A percentile compares a stretch with the other conserved stretches of the same genome.
These are phyloP conservation scores for Hippopotamus amphibius DNA, from an alignment of 2,113 vertebrate species.

Conservation along the genomic window DNA sequence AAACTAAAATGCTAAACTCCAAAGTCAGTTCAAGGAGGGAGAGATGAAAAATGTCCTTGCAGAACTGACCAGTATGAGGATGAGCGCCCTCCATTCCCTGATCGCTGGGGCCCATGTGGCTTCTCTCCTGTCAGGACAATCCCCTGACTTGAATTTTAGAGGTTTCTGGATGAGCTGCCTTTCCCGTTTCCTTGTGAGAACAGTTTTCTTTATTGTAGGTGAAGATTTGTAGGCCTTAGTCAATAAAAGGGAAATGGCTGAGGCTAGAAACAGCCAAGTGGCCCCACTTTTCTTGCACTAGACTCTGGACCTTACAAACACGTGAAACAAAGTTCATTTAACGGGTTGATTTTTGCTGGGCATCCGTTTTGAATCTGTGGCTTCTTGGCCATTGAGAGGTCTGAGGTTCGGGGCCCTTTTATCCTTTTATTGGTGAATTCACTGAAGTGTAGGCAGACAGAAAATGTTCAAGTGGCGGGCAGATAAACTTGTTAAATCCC, in stretches of 20 bases:
- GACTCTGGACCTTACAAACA: slow-evolving; percentile 28
- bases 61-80: not conserved
- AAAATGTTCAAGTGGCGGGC: slow-evolving; percentile 89
- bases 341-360: slow-evolving; percentile 72
- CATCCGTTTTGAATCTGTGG: slow-evolving; percentile 85
- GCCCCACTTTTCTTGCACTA: not conserved
- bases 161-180: slow-evolving; percentile 17
- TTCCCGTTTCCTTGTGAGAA: slow-evolving; percentile 60
- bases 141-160: slow-evolving; percentile 36
- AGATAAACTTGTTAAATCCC: slow-evolving; percentile 91
- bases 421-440: slow-evolving; percentile 89
- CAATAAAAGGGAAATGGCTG: slow-evolving; percentile 59
- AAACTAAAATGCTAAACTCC: not conserved
- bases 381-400: slow-evolving; percentile 77
- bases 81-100: not conserved
- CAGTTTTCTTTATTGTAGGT: slow-evolving; percentile 51
- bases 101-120: accelerated
- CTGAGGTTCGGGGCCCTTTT: slow-evolving; percentile 85
- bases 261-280: not conserved
- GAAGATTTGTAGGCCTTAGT: slow-evolving; percentile 61
- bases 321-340: slow-evolving; percentile 60
- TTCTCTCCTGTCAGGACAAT: not conserved
- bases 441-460: slow-evolving; percentile 89
- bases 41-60: not conserved
- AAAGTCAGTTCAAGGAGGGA: not conserved